Conservation (phyloP, 2,113 vertebrate species). For the Sminthopsis crassicaudata region DNA sequence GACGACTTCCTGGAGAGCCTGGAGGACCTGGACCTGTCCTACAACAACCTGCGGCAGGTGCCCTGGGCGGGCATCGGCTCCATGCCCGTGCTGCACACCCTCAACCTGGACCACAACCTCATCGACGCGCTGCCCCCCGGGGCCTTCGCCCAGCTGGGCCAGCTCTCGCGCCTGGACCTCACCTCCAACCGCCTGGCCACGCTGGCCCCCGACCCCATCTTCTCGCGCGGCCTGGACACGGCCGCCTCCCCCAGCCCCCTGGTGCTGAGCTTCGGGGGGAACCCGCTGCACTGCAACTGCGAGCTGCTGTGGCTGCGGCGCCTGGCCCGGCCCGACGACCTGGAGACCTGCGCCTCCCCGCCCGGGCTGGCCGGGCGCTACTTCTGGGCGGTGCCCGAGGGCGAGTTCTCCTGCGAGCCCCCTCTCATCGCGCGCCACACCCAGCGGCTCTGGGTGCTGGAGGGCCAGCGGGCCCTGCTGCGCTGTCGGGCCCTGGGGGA, state of each 20-base stretch:
- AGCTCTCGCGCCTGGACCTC: constrained; percentile 93
- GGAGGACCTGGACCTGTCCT: constrained; percentile 94
- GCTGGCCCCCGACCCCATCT: constrained; percentile 92
- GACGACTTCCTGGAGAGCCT: constrained; percentile 91
- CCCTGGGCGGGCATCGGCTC: constrained; percentile 93
- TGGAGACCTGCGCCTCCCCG: constrained; percentile 94
- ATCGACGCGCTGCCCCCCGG: constrained; percentile 91
- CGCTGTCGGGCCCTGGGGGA: constrained; percentile 92
- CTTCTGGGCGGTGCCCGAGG: constrained; percentile 95
- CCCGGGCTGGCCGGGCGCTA: constrained; percentile 89
- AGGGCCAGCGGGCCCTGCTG: constrained; percentile 91
- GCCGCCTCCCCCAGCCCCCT: constrained; percentile 88
- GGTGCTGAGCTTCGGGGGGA: constrained; percentile 92
- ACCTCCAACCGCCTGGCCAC: constrained; percentile 94
- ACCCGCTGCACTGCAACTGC: constrained; percentile 95
- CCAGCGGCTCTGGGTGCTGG: constrained; percentile 92
- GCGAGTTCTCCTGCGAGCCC: constrained; percentile 94
- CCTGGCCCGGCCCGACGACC: constrained; percentile 89
- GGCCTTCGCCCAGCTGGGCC: constrained; percentile 91
- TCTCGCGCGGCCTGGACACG: constrained; percentile 89
- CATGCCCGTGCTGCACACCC: constrained; percentile 92
- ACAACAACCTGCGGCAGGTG: constrained; percentile 92
- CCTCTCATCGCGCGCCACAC: constrained; percentile 95
- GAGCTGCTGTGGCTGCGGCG: constrained; percentile 93
- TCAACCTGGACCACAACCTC: constrained; percentile 95